Evolutionary conservation across 2,888 invertebrate species (phyloP), one percentile per base, ranked within the genome.

Genomic region (Sialis lutaria): DNA sequence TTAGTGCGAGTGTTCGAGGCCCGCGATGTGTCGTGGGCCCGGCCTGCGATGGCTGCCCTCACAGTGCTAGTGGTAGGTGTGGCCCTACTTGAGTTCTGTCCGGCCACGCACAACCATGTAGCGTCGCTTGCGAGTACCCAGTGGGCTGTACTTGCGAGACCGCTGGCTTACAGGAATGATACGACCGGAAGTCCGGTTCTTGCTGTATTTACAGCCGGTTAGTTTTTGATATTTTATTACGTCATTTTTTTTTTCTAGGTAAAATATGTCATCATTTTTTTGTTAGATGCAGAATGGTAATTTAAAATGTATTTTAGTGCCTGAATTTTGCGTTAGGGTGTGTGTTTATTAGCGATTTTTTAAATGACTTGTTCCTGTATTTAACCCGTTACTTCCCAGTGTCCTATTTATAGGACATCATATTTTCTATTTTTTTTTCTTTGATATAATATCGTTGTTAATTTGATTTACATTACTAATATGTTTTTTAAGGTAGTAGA

Each of bases 141-240:
- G 54, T 77, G 76, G 76, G 70, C 72, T 51, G 71, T 77, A 13
- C 64, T 78, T 32, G 74, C 77, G 7, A 67, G 74, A 42, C 73
- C 73, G 2, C 69, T 77, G 63, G 70, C 75, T 9, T 75, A 75
- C 50, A 72, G 73, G 56, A 75, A 72, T 53, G 61, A 70, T 4
- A 67, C 73, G 7, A 77, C 76, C 41, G 76, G 76, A 33, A 76
- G 75, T 50, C 76, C 75, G 3, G 73, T 77, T 2, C 57, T 76
- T 31, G 77, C 76, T n/a, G 74, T 76, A 34, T 75, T 77, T 55
- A 73, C 74, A 47, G 75, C 74, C 56, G 75, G 75, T 74, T 55
- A 51, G 60, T 41, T 22, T 12, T 13, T 40, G n/a, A 22, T 22
- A 22, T 22, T 22, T 22, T 4, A 9, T 12, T 40, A 10, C 41